Evolutionary conservation across 92 coral and sea anemone genomes (phyloP), one percentile per base, ranked within the genome.

Genomic region (Parazoanthus swiftii): DNA sequence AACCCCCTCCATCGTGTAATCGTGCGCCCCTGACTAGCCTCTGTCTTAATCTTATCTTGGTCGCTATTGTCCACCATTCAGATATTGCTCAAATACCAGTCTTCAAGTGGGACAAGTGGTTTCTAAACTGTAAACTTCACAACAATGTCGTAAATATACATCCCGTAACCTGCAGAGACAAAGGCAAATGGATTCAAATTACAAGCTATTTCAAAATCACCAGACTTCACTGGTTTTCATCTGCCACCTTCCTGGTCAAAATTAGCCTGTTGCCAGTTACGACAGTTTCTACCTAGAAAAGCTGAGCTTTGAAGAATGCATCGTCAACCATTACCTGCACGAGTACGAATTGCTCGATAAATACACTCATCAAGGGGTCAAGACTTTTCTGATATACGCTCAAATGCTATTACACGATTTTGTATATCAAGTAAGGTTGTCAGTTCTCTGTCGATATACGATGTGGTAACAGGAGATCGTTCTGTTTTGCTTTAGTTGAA

Each of bases 1-100:
- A 84, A 16, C 6, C 87, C 87, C 68, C 87, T 48, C 87, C 87
- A 84, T 71, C 87, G 87, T 6, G 87, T 20, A 5, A 46, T 51
- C 15, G 67, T 84, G 39, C 23, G 71, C 2, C 25, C 79, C 0
- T 33, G 2, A 26, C 51, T 16, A 48, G 65, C 11, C 65, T 26
- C 77, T 42, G 38, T 2, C 44, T 51, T 8, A 15, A 82, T 42
- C 76, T 35, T 71, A 29, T 29, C 87, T 39, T 16, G 67, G 26
- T 84, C 78, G 43, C 26, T 35, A 42, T 71, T 84, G 20, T 84
- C 79, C 37, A 84, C 87, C 87, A 84, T 84, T 43, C 75, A 43
- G 67, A 26, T 0, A 46, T 8, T 33, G 33, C 8, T 18, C 48
- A 21, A 44, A 38, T 18, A 76, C 79, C 51, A 39, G 79, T 3